phyloP scores from a whole-genome alignment of 2,888 invertebrate species.

The Meiosimyza decipiens region DNA sequence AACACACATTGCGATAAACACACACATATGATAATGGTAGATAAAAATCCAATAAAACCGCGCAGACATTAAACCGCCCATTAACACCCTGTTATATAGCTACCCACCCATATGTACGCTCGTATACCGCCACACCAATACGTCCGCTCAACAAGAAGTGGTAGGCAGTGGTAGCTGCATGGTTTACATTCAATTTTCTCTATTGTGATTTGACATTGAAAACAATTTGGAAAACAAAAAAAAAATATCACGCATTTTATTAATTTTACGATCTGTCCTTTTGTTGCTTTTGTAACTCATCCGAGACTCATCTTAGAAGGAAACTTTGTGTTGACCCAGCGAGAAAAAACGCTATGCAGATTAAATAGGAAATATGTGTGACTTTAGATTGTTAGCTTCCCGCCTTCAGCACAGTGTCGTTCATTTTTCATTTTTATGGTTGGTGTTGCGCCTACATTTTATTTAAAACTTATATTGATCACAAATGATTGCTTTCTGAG shows the following conservation, averaged over 20 bases:
- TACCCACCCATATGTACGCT: not conserved
- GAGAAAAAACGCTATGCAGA: not conserved
- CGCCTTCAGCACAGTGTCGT: too few species aligned
- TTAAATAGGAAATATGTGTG: too few species aligned
- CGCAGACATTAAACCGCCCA: slow-evolving; percentile 27
- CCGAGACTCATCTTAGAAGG: not conserved
- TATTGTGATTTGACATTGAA: slow-evolving; percentile 46
- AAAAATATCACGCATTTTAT: slow-evolving; percentile 23
- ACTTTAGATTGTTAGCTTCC: too few species aligned
- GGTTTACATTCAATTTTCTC: not conserved
- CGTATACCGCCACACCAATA: not conserved
- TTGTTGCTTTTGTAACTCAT: not conserved
- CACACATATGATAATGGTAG: not conserved
- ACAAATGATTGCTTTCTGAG: too few species aligned
- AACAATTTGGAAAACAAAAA: slow-evolving; percentile 37
- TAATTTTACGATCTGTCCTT: slow-evolving; percentile 19
- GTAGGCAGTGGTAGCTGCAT: not conserved
- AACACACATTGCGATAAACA: not conserved
- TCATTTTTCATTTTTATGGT: too few species aligned
- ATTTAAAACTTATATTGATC: too few species aligned
- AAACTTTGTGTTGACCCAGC: not conserved
- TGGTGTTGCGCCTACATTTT: too few species aligned
- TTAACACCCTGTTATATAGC: slow-evolving; percentile 14
- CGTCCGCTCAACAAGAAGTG: not conserved
- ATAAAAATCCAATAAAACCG: slow-evolving; percentile 13